A percentile compares a stretch with the other conserved stretches of the same genome.
Evolutionary conservation across 2,888 invertebrate species (phyloP).

Genomic region (Nomada ferruginata): DNA sequence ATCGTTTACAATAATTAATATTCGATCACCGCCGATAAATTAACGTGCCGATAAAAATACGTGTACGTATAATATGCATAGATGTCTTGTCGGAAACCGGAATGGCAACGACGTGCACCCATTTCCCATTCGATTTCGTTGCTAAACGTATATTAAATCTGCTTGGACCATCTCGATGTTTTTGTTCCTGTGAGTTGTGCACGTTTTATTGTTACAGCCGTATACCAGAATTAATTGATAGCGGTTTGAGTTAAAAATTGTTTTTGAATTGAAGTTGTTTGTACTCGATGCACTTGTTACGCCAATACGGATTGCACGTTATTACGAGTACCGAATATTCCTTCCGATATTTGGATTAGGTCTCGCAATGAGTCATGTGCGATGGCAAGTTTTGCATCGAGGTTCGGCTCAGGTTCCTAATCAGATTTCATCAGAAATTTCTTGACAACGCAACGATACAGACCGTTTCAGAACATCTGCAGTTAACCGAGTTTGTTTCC

Average conservation of each 20-base stretch:
- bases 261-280: conserved; percentile 18
- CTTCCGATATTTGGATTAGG: not conserved
- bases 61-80: conserved; percentile 2
- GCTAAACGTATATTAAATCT: conserved; percentile 19
- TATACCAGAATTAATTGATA: conserved; percentile 26
- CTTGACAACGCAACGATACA: conserved; percentile 54
- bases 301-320: not conserved
- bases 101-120: not conserved
- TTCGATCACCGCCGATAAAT: conserved; percentile 4
- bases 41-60: conserved; percentile 36
- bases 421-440: conserved; percentile 34
- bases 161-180: conserved; percentile 3
- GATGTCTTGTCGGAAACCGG: conserved; percentile 9
- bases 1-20: conserved; percentile 27
- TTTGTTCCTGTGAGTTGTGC: not conserved
- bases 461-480: conserved; percentile 31
- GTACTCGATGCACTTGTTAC: not conserved
- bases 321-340: not conserved
- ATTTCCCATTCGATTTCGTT: conserved; percentile 25
- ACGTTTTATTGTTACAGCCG: not conserved
- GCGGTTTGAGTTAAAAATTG: not conserved
- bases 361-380: no score
- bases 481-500: conserved; percentile 74
- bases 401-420: no score
- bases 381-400: no score